phyloP scores from a whole-genome alignment of 2,113 vertebrate genomes.

The Eudyptes chrysolophus region DNA sequence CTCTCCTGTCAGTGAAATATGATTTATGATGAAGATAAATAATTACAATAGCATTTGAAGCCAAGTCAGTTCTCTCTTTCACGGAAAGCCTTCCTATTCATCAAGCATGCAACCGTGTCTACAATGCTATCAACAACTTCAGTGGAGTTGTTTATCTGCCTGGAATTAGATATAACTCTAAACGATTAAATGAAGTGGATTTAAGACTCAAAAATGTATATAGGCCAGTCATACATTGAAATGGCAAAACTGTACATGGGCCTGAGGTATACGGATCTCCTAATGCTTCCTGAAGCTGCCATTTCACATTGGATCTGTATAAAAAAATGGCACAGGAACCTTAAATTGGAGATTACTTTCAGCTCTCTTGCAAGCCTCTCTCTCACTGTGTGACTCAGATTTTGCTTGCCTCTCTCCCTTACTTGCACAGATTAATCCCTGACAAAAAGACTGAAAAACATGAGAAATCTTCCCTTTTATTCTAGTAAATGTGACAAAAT shows the following conservation, averaged over 20 bases:
- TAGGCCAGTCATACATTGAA: background rate
- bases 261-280: background rate
- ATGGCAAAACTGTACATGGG: background rate
- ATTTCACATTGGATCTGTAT: background rate
- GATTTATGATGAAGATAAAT: background rate
- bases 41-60: background rate
- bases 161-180: background rate
- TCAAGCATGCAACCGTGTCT: rapidly evolving
- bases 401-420: background rate
- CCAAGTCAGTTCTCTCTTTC: background rate
- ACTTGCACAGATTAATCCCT: background rate
- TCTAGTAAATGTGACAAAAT: background rate
- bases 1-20: background rate
- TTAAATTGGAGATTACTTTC: background rate
- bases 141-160: background rate
- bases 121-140: background rate
- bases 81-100: background rate
- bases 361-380: background rate
- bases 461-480: background rate
- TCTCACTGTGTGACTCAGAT: background rate
- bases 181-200: background rate
- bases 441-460: background rate
- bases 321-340: background rate
- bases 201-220: background rate
- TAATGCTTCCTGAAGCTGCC: background rate